Evolutionary conservation across 1,140 invertebrate species (phyloP), one percentile per base, ranked within the genome.

Genomic region (Hestina assimilis): DNA sequence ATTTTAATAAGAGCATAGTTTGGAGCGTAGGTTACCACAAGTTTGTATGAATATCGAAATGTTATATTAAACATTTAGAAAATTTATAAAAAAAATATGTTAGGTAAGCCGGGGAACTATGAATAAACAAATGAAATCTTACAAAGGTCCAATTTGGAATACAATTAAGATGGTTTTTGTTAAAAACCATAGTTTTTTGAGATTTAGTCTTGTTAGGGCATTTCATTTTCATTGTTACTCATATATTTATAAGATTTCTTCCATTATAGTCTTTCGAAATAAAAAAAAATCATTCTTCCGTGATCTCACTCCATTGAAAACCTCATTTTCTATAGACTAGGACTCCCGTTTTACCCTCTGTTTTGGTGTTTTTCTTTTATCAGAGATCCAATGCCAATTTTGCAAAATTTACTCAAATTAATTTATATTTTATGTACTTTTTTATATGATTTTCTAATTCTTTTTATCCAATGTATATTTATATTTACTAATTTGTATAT

Each of bases 91-190:
- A 64, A 55, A 31, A 54, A 53, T 24, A 63, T 33, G 52, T 28
- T 67, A 69, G 63, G 46, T 73, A 72, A 81, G 71, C 63, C 63
- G 59, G 72, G 62, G 54, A 64, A 60, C 55, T 75, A 70, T 61
- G 56, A 54, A 66, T 56, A 48, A 57, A 38, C 48, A 63, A 56
- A 70, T 66, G 53, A 67, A 75, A 66, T 75, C 59, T 67, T 54
- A 66, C 60, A 66, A 74, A 71, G 77, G 79, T 80, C 79, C 81
- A 82, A 84, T 80, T 80, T 65, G 72, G 69, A 69, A 63, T 79
- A 75, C 51, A 54, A n/a, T n/a, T n/a, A 46, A 55, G 59, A 58
- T 56, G 45, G 55, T 66, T 72, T 68, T 61, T 61, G 46, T 66
- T 59, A 31, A 26, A n/a, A 59, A 12, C 52, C 61, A 53, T 65